Base-by-base conservation (phyloP, 2,888 invertebrate genomes). In the Agriopis leucophaearia region DNA sequence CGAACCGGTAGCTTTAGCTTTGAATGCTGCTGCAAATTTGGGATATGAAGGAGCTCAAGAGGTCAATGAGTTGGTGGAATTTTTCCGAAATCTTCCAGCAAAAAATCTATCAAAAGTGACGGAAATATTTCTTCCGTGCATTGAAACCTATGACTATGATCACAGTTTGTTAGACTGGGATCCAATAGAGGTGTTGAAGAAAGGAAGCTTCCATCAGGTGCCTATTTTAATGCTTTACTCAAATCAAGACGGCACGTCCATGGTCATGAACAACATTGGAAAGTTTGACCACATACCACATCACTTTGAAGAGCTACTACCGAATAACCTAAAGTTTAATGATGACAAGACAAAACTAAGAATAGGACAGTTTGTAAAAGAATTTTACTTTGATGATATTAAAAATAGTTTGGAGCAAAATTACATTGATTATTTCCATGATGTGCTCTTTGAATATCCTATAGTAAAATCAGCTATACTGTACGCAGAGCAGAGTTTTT, bases 1-100 rank as follows among this genome's bases (percentile, higher is more conserved):
- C 61, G 81, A 89, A n/a, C 89, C 90, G 0, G 16, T 84, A 8
- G 35, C 71, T 2, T 70, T 73, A 12, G 92, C 91, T 12, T 72
- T 82, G 7, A 73, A 90, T 77, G 87, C 91, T 75, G 89, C 94
- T 76, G 76, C 75, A 65, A 72, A 91, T 84, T 75, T 96, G 88
- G 96, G 89, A 0, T 91, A 88, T 40, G 70, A 78, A 16, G 82
- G 83, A 8, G 67, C 72, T 0, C 70, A 76, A 4, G 74, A 81
- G n/a, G 50, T 69, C 0, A 69, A 73, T 0, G 75, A 84, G 18
- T 62, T 93, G 8, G 74, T 80, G 6, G 74, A 74, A 0, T 92
- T 89, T 67, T 89, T 86, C 52, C 73, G 76, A 44, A 72, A 80
- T 10, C 50, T 83, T 1, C 66, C 85, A 12, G 51, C 64, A 0